Evolutionary conservation across 2,888 invertebrate species (phyloP), one percentile per base, ranked within the genome.

Genomic region (Drosophila glabriapex): DNA sequence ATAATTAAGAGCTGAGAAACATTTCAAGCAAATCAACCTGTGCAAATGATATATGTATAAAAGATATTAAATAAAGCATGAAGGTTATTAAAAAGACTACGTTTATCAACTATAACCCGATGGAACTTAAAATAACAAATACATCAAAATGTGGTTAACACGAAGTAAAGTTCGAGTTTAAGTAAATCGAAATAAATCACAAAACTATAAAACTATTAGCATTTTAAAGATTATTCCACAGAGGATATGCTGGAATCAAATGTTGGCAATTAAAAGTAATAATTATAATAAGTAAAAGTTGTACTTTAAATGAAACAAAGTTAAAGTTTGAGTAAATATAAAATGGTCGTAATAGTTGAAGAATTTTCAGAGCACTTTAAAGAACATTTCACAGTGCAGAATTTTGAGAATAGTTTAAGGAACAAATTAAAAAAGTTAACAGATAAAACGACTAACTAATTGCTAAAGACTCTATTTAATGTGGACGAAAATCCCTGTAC

Each of bases 401-500:
- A 10, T n/a, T 12, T n/a, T 12, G 2, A 3, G 6, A n/a, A 12
- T 5, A 43, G 2, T n/a, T 41, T 4, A 10, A n/a, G 4, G 4
- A 41, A n/a, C 39, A 2, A 4, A n/a, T n/a, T 22, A 43, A 43
- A 41, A n/a, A 41, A 4, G 10, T 22, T 14, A 22, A 2, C 10
- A 4, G 39, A 39, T 1, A 3, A 39, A 39, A 9, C 2, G 1
- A 19, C 4, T 43, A 43, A 4, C 4, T 12, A 12, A 12, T 3
- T 12, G 12, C 43, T 4, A 43, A 14, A 14, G 14, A 43, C 7
- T 43, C 3, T 41, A 41, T 41, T 19, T 19, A 19, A 41, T 41
- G 10, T 41, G 10, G 9, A 9, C 16, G 0, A 19, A 19, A 14
- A 1, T n/a, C 0, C 3, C 0, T 2, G 0, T 1, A 33, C 33